These are phyloP conservation scores for Distichodus sexfasciatus DNA, from an alignment of 2,797 vertebrate species.

Conservation along the genomic window DNA sequence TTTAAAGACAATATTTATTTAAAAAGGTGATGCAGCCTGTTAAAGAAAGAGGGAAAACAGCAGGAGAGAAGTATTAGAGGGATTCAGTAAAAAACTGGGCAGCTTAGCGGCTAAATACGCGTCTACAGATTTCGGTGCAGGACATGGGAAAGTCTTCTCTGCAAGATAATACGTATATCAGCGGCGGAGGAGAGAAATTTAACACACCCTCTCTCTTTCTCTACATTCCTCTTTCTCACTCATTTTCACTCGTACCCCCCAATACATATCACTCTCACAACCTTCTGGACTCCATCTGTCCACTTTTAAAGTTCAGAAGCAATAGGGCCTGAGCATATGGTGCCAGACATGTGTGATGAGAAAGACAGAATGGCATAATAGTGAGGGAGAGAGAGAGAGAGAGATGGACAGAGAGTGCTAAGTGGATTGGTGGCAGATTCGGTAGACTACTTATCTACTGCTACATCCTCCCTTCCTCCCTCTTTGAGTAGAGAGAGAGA, in stretches of 20 bases:
- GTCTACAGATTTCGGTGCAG: constrained; percentile 10
- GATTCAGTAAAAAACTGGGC: too few relatives aligned
- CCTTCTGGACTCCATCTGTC: constrained; percentile 23
- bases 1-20: too few relatives aligned
- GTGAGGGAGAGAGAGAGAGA: constrained; percentile 1
- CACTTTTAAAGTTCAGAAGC: neutral
- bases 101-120: constrained; percentile 11
- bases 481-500: constrained; percentile 8
- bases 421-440: neutral
- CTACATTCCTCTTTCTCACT: neutral
- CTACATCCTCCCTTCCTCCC: too few relatives aligned
- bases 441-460: too few relatives aligned
- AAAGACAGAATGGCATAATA: too few relatives aligned
- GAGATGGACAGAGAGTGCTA: neutral
- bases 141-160: constrained; percentile 5
- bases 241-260: neutral
- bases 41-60: too few relatives aligned
- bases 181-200: too few relatives aligned
- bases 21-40: too few relatives aligned
- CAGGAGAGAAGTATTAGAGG: too few relatives aligned
- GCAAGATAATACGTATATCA: too few relatives aligned
- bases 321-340: neutral
- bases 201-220: neutral
- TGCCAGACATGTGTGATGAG: constrained; percentile 4
- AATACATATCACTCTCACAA: neutral